A percentile compares a stretch with the other conserved stretches of the same genome.
These are phyloP conservation scores for Gadus macrocephalus DNA, from an alignment of 2,113 vertebrate genomes.

Conservation along the genomic window DNA sequence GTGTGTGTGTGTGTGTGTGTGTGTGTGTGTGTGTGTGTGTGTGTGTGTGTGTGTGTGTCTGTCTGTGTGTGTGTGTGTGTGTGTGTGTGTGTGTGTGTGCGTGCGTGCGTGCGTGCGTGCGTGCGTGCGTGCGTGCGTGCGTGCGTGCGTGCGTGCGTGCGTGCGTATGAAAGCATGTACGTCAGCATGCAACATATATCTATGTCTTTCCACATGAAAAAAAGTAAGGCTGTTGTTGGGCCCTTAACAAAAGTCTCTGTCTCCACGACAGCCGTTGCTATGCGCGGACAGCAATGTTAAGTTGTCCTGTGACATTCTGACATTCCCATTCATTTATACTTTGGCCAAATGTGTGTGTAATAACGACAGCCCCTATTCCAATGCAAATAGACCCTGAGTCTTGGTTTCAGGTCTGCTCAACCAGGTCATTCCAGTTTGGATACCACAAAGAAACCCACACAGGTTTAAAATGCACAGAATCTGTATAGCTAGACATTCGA, in stretches of 20 bases:
- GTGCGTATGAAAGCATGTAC: conserved; percentile 2
- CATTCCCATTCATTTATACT: conserved; percentile 14
- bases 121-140: conserved; percentile 1
- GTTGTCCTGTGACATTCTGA: conserved; percentile 27
- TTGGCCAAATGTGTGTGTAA: conserved; percentile 16
- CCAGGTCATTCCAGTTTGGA: too few relatives aligned
- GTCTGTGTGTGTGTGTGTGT: conserved; percentile 23
- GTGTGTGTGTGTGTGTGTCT: conserved; percentile 6
- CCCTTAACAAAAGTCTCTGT: conserved; percentile 35
- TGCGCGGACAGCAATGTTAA: conserved; percentile 30
- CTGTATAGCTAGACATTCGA: too few relatives aligned
- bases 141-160: conserved; percentile 9
- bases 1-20: conserved; percentile 6
- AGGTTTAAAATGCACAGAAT: too few relatives aligned
- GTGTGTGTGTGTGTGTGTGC: conserved; percentile 3
- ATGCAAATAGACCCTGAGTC: neutral
- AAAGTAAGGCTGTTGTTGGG: conserved; percentile 29
- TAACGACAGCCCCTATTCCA: neutral
- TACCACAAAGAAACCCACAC: too few relatives aligned
- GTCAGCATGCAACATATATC: neutral
- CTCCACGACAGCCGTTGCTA: conserved; percentile 44
- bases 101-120: conserved; percentile 17
- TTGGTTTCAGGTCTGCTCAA: neutral
- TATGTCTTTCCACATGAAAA: conserved; percentile 20
- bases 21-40: conserved; percentile 15